Percentiles rank a stretch among this genome's conserved stretches.
Conservation (phyloP, 2,888 invertebrate species). For the Poecilus cupreus region DNA sequence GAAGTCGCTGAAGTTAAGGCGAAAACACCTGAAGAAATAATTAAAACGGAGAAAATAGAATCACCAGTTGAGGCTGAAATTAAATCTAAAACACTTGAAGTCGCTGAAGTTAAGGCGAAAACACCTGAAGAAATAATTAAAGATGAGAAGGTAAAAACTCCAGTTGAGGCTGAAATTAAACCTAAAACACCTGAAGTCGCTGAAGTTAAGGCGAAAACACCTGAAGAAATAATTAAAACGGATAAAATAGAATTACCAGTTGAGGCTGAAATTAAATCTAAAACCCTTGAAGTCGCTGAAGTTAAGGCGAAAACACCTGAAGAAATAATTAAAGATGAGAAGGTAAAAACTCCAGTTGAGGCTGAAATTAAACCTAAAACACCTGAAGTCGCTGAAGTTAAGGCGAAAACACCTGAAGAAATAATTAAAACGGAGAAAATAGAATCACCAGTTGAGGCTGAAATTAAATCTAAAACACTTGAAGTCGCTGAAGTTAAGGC, state of each 20-base stretch:
- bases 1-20: not conserved
- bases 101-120: too few relatives aligned
- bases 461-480: too few relatives aligned
- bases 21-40: not conserved
- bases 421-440: too few relatives aligned
- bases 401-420: constrained; percentile 48
- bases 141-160: not conserved
- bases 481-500: too few relatives aligned
- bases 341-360: too few relatives aligned
- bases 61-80: too few relatives aligned
- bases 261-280: not conserved
- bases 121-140: not conserved
- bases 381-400: not conserved
- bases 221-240: constrained; percentile 44
- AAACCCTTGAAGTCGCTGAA: not conserved
- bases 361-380: too few relatives aligned
- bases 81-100: not conserved
- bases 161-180: constrained; percentile 55
- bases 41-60: too few relatives aligned
- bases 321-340: too few relatives aligned
- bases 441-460: too few relatives aligned
- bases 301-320: not conserved
- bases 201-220: not conserved
- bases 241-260: constrained; percentile 32
- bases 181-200: not conserved